These are phyloP conservation scores for Aromia moschata DNA, from an alignment of 2,888 invertebrate species.

Conservation along the genomic window DNA sequence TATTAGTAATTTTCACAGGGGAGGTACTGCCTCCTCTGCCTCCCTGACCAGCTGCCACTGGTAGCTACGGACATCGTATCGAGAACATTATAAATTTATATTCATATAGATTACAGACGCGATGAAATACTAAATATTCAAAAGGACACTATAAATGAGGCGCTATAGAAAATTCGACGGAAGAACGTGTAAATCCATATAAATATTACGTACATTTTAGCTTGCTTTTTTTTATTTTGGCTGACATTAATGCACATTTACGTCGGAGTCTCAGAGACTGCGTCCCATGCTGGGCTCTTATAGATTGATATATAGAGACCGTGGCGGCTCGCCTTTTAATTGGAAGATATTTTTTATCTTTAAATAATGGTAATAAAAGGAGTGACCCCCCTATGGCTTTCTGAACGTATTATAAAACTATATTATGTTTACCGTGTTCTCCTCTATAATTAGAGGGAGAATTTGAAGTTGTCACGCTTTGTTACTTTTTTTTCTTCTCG, in stretches of 20 bases:
- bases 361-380: conserved; percentile 62
- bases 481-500: conserved; percentile 48
- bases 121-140: conserved; percentile 26
- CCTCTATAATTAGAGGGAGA: conserved; percentile 49
- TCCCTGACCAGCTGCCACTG: no score
- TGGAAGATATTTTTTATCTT: conserved; percentile 64
- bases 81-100: conserved; percentile 17
- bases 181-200: conserved; percentile 24
- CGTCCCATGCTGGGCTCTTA: conserved; percentile 61
- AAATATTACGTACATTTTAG: conserved; percentile 49
- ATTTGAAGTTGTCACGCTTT: conserved; percentile 51
- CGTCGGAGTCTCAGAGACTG: conserved; percentile 53
- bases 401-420: conserved; percentile 54
- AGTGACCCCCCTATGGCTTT: conserved; percentile 56
- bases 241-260: conserved; percentile 59
- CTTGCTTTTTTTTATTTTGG: conserved; percentile 55
- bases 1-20: no score
- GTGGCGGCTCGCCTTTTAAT: conserved; percentile 63
- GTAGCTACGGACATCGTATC: no score
- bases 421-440: conserved; percentile 53
- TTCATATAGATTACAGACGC: conserved; percentile 11
- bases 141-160: conserved; percentile 24
- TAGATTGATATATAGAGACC: conserved; percentile 64
- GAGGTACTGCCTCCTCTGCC: no score
- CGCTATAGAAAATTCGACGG: conserved; percentile 19